These are phyloP conservation scores for Stictonetta naevosa DNA, from an alignment of 2,113 vertebrate species.

Conservation along the genomic window DNA sequence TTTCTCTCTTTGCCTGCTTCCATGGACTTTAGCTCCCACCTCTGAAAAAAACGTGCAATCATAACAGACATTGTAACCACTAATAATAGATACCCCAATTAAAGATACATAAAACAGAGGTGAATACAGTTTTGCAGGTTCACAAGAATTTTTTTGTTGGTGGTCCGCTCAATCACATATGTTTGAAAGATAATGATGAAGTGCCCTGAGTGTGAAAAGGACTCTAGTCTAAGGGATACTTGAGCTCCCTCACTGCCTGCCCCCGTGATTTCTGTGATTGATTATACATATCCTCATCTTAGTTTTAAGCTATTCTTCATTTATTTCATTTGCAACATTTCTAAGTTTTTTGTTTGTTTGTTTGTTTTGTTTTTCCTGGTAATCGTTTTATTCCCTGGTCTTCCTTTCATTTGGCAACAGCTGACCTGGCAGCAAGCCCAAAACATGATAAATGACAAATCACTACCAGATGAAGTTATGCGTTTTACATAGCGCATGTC, in stretches of 20 bases:
- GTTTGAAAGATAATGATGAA: conserved; percentile 2
- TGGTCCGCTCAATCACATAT: conserved; percentile 14
- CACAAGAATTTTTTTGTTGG: neutral
- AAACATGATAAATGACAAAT: conserved; percentile 84
- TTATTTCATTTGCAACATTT: conserved; percentile 72
- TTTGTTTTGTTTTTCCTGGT: conserved; percentile 64
- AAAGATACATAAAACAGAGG: neutral
- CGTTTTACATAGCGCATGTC: conserved; percentile 75
- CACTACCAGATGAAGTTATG: conserved; percentile 84
- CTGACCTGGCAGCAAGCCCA: conserved; percentile 78
- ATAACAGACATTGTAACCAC: neutral
- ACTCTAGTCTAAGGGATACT: neutral
- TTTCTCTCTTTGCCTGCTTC: neutral
- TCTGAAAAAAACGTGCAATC: neutral
- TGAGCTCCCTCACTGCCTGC: neutral
- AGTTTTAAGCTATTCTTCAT: conserved; percentile 59
- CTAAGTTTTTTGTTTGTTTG: neutral
- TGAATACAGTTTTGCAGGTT: neutral
- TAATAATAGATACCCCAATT: neutral
- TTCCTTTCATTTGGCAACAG: conserved; percentile 76
- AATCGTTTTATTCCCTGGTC: conserved; percentile 79
- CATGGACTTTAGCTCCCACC: neutral
- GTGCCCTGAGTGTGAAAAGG: neutral
- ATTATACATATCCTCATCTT: conserved; percentile 31
- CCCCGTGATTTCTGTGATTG: conserved; percentile 6